Conservation (phyloP, 1,140 invertebrate genomes). For the Probaryconus sp. region DNA sequence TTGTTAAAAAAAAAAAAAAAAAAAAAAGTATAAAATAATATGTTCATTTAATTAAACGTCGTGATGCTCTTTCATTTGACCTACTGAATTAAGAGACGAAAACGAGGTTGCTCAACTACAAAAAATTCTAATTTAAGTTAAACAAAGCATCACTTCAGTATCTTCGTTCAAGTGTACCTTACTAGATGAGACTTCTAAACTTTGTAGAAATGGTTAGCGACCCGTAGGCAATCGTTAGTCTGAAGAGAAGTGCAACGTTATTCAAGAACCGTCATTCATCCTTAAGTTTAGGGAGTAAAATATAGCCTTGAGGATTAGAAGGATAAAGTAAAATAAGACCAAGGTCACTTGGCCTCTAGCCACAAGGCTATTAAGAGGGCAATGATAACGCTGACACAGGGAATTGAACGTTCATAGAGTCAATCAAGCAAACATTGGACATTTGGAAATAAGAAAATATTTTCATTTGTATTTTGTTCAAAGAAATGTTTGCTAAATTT, state of each 20-base stretch:
- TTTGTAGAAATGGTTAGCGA: conserved; percentile 24
- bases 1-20: too few species aligned
- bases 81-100: too few species aligned
- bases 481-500: conserved; percentile 8
- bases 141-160: conserved; percentile 6
- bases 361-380: conserved; percentile 38
- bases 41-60: too few species aligned
- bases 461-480: neutral
- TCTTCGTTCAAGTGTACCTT: conserved; percentile 31
- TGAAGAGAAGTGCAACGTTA: conserved; percentile 38
- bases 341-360: conserved; percentile 66
- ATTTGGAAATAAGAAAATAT: too few species aligned
- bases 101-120: conserved; percentile 1
- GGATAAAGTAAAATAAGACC: conserved; percentile 56
- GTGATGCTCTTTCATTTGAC: conserved; percentile 9
- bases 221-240: conserved; percentile 53
- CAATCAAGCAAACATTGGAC: too few species aligned
- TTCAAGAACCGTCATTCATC: conserved; percentile 56
- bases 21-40: too few species aligned
- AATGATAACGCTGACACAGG: conserved; percentile 61
- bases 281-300: conserved; percentile 56
- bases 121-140: conserved; percentile 25
- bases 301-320: conserved; percentile 43
- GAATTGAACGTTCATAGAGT: conserved; percentile 40
- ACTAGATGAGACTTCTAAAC: conserved; percentile 30